A percentile compares a stretch with the other conserved stretches of the same genome.
Evolutionary conservation across 2,113 vertebrate genomes (phyloP).

Genomic region (Meleagris gallopavo): DNA sequence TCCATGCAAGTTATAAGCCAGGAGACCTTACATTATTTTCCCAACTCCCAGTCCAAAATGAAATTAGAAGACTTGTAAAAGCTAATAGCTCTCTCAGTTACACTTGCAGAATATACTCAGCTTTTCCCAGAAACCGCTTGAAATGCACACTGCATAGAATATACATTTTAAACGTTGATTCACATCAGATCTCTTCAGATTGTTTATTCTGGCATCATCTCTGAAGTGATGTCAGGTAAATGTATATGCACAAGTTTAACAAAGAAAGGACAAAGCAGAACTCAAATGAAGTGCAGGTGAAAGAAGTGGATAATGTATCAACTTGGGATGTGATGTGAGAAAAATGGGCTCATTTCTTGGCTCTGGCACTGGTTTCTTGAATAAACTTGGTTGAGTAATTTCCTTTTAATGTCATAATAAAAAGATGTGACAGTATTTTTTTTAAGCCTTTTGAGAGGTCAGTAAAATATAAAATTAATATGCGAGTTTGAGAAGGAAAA

Average conservation of each 20-base stretch:
- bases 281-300: neutral
- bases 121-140: neutral
- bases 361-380: neutral
- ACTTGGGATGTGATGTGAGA: neutral
- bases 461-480: neutral
- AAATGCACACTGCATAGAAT: neutral
- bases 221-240: neutral
- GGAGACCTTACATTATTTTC: neutral
- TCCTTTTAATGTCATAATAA: neutral
- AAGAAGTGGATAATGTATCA: neutral
- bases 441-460: constrained; percentile 1
- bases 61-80: neutral
- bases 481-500: constrained; percentile 46
- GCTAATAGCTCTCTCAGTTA: neutral
- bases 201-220: neutral
- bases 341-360: accelerated
- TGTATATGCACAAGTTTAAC: neutral
- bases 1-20: neutral
- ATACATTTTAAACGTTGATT: neutral
- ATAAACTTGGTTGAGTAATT: neutral
- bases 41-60: neutral
- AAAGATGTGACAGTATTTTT: constrained; percentile 2
- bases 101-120: neutral
- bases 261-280: neutral
- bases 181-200: neutral